A percentile compares a stretch with the other conserved stretches of the same genome.
Conservation (phyloP, 1,140 invertebrate genomes). For the Triops longicaudatus region DNA sequence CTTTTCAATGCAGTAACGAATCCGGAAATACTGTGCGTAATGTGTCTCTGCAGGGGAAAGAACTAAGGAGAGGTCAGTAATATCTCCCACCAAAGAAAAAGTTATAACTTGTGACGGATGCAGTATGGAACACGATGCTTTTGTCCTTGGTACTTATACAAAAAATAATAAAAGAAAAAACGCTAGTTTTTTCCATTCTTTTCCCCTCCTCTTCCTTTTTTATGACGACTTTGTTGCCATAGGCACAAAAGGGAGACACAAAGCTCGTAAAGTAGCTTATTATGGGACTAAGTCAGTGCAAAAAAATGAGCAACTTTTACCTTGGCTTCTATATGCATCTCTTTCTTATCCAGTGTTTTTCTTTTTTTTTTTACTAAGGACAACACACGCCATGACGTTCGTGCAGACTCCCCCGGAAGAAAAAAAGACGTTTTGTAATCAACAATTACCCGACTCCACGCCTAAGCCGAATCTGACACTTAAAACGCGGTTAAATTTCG, state of each 20-base stretch:
- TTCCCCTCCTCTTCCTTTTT: not conserved
- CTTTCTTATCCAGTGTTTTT: not conserved
- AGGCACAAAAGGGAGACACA: conserved; percentile 14
- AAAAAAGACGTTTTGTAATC: not conserved
- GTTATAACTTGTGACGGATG: conserved; percentile 15
- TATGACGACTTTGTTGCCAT: conserved; percentile 1
- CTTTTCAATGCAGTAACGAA: not conserved
- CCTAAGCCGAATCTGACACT: not conserved
- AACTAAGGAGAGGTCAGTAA: not conserved
- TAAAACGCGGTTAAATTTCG: not conserved
- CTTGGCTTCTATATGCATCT: conserved; percentile 12
- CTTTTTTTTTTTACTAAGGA: not conserved
- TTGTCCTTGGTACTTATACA: not conserved
- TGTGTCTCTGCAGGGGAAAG: not conserved
- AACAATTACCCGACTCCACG: not conserved
- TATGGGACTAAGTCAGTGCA: conserved; percentile 11
- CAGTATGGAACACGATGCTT: not conserved
- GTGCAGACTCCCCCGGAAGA: not conserved
- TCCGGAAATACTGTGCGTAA: not conserved
- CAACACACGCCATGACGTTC: not conserved
- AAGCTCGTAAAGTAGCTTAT: conserved; percentile 12
- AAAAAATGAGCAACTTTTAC: conserved; percentile 2
- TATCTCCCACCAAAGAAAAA: not conserved
- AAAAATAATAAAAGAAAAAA: not conserved
- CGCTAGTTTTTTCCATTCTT: not conserved